Evolutionary conservation across 1,140 invertebrate species (phyloP), one percentile per base, ranked within the genome.

Genomic region (Aethina tumida): DNA sequence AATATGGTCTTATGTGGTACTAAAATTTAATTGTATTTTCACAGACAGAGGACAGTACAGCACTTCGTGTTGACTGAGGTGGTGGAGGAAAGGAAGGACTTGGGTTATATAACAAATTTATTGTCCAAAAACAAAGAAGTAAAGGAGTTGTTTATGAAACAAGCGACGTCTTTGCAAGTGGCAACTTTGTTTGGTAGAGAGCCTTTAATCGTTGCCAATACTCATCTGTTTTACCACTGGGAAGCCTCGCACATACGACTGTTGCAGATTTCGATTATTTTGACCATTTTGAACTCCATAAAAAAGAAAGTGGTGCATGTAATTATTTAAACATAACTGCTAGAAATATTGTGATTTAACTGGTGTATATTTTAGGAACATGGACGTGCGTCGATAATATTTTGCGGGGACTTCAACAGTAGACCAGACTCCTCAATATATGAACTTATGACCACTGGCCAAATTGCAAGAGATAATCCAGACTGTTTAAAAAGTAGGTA

Each of bases 201-300:
- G 48, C 63, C 75, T 34, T 38, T 91, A 19, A 56, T 91, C 36
- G 68, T 92, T 32, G 87, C 76, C 14, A 94, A 92, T 55, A 94
- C 88, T 1, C 93, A 97, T 70, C 69, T 96, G 10, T 96, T 89
- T 61, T 96, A 92, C 56, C 83, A 89, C 56, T 86, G 88, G 2
- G 75, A 85, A 60, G 82, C 87, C 5, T 80, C 88, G 66, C 82
- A 93, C 55, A 82, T 96, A 48, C 65, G 93, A 47, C 62, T 95
- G 2, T 57, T 95, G 19, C 83, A 87, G 68, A 74, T 70, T 22
- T 79, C 72, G 27, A 74, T 79, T 48, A 51, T 67, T 6, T 66
- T 80, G 22, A 61, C 58, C 12, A 81, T 73, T 62, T 54, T 83
- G 48, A 64, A 48, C 52, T 56, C 40, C 44, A 63, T 36, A 41